Evolutionary conservation across 2,113 vertebrate genomes (phyloP).

Genomic region (Podiceps cristatus): DNA sequence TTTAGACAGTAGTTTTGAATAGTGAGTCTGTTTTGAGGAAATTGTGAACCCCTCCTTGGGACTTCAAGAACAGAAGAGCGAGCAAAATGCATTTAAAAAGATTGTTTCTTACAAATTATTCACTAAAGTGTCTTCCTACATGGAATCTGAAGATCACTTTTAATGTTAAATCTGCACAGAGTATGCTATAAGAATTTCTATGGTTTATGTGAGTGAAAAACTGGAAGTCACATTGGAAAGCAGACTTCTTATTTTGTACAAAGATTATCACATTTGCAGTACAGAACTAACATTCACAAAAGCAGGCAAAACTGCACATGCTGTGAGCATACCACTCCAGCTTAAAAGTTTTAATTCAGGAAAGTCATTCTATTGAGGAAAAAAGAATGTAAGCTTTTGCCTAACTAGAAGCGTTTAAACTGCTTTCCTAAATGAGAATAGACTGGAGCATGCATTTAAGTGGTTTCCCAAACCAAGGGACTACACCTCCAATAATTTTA

Average conservation of each 20-base stretch:
- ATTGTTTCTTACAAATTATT: background rate
- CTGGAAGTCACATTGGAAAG: background rate
- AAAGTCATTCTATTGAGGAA: constrained; percentile 1
- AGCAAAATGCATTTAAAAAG: background rate
- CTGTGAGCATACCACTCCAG: background rate
- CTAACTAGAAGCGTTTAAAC: background rate
- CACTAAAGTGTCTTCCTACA: background rate
- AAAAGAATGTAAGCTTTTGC: background rate
- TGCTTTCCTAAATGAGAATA: background rate
- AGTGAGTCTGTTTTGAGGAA: background rate
- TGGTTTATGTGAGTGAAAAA: background rate
- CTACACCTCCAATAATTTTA: background rate
- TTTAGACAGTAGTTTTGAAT: background rate
- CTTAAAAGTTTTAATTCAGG: constrained; percentile 43
- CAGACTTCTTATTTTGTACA: background rate
- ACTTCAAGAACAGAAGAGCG: background rate
- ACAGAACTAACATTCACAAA: constrained; percentile 23
- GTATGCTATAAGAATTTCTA: background rate
- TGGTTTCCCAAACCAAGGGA: background rate
- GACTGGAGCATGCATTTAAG: background rate
- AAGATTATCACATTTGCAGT: constrained; percentile 6
- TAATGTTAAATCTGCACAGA: background rate
- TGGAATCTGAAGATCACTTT: background rate
- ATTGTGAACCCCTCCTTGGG: background rate
- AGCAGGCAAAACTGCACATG: background rate